Conservation (phyloP, 2,797 vertebrate species). For the Lophotriccus pileatus region DNA sequence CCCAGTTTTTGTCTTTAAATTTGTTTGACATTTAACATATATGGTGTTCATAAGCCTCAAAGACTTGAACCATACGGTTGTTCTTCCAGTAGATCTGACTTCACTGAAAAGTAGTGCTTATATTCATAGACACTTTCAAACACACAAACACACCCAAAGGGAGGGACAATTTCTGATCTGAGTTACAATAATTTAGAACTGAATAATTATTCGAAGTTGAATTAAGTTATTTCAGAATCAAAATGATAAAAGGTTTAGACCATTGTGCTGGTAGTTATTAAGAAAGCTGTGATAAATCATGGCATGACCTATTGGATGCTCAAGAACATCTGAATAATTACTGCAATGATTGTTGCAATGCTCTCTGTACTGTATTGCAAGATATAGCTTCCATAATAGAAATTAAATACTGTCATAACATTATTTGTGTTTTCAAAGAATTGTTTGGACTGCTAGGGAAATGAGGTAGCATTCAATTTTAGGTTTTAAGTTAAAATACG, state of each 20-base stretch:
- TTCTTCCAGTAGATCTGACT: background rate
- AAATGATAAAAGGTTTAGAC: background rate
- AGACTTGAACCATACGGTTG: background rate
- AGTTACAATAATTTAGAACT: background rate
- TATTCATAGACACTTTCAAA: background rate
- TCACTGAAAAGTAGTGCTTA: background rate
- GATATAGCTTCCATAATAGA: background rate
- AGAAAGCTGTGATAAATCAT: background rate
- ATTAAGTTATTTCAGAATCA: background rate
- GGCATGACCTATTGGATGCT: background rate
- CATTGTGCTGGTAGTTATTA: background rate
- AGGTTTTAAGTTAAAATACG: slow-evolving; percentile 45
- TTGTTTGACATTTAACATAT: slow-evolving; percentile 18
- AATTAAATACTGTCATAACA: slow-evolving; percentile 4
- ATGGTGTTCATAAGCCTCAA: background rate
- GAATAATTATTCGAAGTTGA: background rate
- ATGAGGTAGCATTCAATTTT: slow-evolving; percentile 45
- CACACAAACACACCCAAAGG: background rate
- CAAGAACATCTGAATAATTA: background rate
- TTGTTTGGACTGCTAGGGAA: slow-evolving; percentile 9
- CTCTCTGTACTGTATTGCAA: background rate
- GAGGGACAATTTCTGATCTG: background rate
- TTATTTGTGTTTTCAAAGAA: slow-evolving; percentile 15
- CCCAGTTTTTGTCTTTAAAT: background rate
- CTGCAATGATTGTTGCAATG: background rate